Evolutionary conservation across 2,888 invertebrate genomes (phyloP).

Genomic region (Drosophila neoperkinsi): DNA sequence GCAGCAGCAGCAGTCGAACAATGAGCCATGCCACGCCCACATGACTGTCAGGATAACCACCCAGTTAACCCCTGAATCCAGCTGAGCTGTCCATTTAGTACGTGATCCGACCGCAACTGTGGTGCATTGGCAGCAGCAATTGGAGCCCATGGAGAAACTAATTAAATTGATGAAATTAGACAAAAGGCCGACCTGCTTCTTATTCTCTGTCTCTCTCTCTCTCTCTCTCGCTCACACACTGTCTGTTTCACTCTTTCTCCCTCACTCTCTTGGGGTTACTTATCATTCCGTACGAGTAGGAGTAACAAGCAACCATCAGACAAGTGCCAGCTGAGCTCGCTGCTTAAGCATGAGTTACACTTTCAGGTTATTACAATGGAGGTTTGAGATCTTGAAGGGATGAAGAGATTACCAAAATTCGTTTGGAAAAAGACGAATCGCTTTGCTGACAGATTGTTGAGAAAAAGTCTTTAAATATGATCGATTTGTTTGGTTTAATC

Average conservation of each 20-base stretch:
- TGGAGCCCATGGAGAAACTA: constrained; percentile 72
- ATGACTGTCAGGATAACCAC: constrained; percentile 15
- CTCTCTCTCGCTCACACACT: too few relatives aligned
- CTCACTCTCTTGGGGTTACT: constrained; percentile 26
- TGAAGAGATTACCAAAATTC: constrained; percentile 10
- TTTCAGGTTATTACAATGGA: constrained; percentile 19
- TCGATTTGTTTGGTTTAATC: constrained; percentile 19
- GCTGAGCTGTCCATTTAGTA: constrained; percentile 57
- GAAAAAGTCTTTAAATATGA: constrained; percentile 9
- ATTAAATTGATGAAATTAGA: constrained; percentile 77
- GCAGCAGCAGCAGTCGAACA: constrained; percentile 32
- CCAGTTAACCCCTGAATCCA: neutral
- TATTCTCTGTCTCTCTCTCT: neutral
- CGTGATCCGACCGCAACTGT: constrained; percentile 64
- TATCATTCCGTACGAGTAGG: constrained; percentile 53
- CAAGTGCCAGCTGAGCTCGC: constrained; percentile 34
- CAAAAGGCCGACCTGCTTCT: constrained; percentile 53
- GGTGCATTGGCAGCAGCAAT: constrained; percentile 51
- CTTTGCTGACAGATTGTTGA: constrained; percentile 35
- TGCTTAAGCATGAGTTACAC: constrained; percentile 25
- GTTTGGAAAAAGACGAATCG: constrained; percentile 29
- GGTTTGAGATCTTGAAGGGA: constrained; percentile 10
- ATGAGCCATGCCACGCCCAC: constrained; percentile 52
- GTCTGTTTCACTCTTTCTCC: neutral
- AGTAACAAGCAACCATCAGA: constrained; percentile 30